These are phyloP conservation scores for Anisognathus igniventris DNA, from an alignment of 2,797 vertebrate genomes.

Conservation along the genomic window DNA sequence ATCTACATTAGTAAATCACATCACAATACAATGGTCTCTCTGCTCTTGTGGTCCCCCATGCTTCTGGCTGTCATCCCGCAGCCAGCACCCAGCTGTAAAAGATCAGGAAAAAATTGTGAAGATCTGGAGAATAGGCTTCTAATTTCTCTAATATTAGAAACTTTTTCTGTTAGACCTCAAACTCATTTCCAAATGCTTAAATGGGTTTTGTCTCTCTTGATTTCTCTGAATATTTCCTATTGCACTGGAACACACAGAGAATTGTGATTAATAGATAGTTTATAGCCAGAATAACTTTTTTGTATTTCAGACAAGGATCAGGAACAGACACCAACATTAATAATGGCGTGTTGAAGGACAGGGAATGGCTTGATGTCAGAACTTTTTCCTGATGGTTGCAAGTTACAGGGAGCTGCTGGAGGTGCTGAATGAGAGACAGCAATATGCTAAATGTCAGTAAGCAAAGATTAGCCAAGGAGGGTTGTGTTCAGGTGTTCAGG, in stretches of 20 bases:
- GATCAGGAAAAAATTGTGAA: neutral
- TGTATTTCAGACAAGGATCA: neutral
- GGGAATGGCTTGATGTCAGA: neutral
- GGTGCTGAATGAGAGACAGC: neutral
- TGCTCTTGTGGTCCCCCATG: accelerated
- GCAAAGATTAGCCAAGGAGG: neutral
- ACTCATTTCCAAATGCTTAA: neutral
- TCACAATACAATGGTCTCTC: neutral
- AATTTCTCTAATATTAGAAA: neutral
- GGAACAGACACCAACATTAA: neutral
- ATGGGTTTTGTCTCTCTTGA: neutral
- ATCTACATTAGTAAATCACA: neutral
- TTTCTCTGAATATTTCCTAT: neutral
- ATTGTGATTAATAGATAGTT: accelerated
- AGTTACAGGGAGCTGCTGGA: neutral
- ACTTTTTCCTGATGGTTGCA: neutral
- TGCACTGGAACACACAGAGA: neutral
- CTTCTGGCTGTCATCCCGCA: neutral
- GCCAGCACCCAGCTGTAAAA: accelerated
- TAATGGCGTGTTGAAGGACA: neutral
- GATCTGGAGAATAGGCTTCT: neutral
- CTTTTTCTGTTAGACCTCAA: neutral
- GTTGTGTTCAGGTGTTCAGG: neutral
- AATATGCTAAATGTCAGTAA: neutral
- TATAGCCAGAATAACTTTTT: neutral